Conservation (phyloP, 1,140 invertebrate genomes). For the Cheumatopsyche charites region DNA sequence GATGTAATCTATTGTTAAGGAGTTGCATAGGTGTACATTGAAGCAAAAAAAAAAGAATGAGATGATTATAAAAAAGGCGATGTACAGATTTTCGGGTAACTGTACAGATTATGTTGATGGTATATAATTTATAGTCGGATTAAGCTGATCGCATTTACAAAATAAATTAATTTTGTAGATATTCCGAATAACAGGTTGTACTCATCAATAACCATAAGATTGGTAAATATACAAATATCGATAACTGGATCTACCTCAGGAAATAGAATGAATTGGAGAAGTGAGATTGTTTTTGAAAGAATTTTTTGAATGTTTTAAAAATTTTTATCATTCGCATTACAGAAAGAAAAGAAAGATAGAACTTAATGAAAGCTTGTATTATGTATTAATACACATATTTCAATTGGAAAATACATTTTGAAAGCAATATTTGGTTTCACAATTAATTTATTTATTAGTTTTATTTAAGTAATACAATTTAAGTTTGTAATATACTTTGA, state of each 20-base stretch:
- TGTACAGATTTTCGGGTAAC: slow-evolving; percentile 1
- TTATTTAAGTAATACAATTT: not conserved
- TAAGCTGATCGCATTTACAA: not conserved
- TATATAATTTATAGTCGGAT: not conserved
- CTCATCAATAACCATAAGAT: not conserved
- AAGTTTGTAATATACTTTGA: slow-evolving; percentile 1
- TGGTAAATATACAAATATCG: not conserved
- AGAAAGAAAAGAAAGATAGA: not conserved
- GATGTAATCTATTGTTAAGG: slow-evolving; percentile 5
- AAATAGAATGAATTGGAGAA: not conserved
- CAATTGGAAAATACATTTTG: not conserved
- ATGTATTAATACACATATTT: not conserved
- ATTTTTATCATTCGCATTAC: not conserved
- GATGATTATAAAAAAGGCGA: not conserved
- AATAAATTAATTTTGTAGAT: no score
- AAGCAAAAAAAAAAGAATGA: slow-evolving; percentile 3
- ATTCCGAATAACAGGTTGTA: not conserved
- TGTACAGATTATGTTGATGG: slow-evolving; percentile 3
- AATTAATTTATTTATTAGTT: not conserved
- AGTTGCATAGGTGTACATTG: not conserved
- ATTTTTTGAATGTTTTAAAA: no score
- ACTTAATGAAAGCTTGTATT: not conserved
- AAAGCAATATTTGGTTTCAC: not conserved
- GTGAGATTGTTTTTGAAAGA: no score
- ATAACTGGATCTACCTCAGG: not conserved